Evolutionary conservation across 2,888 invertebrate species (phyloP).

Genomic region (Ethmia dodecea): DNA sequence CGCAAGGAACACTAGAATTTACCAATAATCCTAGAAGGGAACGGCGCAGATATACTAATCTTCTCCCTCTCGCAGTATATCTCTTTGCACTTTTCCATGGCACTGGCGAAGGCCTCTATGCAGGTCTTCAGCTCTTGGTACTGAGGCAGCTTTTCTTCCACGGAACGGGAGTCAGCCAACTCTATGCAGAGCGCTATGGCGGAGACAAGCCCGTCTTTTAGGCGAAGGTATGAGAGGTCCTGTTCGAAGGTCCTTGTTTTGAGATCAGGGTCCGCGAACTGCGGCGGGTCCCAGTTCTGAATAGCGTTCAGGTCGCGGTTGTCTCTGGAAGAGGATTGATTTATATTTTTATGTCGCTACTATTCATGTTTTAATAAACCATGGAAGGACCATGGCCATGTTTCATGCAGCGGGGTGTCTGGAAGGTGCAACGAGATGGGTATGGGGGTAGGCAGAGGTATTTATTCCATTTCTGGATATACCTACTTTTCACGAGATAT

Average conservation of each 20-base stretch:
- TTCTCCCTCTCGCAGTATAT: constrained; percentile 38
- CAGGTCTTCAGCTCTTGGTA: constrained; percentile 43
- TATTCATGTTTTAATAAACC: no score
- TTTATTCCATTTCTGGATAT: no score
- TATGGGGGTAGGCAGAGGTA: no score
- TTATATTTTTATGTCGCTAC: no score
- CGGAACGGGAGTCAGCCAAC: constrained; percentile 36
- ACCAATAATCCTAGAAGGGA: constrained; percentile 62
- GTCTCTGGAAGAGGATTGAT: constrained; percentile 79
- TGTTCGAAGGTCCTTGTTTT: constrained; percentile 52
- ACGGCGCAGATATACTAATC: constrained; percentile 46
- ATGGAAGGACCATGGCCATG: no score
- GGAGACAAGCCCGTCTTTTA: constrained; percentile 56
- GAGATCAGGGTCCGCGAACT: constrained; percentile 41
- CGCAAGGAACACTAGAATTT: no score
- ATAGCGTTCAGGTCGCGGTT: constrained; percentile 88
- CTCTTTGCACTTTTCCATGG: constrained; percentile 45
- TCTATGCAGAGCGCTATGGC: constrained; percentile 54
- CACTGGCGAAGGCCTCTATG: constrained; percentile 45
- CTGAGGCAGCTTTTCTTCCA: constrained; percentile 35
- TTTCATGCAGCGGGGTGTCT: no score
- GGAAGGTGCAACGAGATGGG: no score
- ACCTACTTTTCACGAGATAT: no score
- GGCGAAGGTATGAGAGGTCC: constrained; percentile 50
- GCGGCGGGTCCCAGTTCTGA: constrained; percentile 82